Conservation (phyloP, 2,113 vertebrate genomes). For the Cricetomys ansorgei region DNA sequence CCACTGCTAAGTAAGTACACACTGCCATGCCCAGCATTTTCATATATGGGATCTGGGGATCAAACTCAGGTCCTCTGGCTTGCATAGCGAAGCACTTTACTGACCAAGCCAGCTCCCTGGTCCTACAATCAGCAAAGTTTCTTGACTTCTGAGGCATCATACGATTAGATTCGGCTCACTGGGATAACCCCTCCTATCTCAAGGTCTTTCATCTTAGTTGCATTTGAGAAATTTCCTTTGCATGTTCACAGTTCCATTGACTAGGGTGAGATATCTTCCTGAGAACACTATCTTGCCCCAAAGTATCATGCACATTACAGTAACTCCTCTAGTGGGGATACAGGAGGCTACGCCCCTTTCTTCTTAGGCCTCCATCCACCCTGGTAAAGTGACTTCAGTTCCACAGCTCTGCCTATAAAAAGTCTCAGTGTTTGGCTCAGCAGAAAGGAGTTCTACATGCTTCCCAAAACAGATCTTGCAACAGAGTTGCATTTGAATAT, state of each 20-base stretch:
- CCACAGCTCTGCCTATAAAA: slow-evolving; percentile 23
- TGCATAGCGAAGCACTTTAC: not conserved
- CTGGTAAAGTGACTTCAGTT: not conserved
- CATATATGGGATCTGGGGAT: too few species aligned
- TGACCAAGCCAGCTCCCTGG: too few species aligned
- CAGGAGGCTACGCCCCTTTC: not conserved
- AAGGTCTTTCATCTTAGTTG: not conserved
- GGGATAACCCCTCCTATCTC: not conserved
- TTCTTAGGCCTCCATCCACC: not conserved
- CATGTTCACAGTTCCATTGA: not conserved
- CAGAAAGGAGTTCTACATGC: slow-evolving; percentile 19
- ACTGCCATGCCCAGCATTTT: not conserved
- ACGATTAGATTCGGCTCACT: not conserved
- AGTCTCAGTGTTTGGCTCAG: slow-evolving; percentile 22
- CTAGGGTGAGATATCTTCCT: not conserved
- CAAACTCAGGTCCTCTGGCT: not conserved
- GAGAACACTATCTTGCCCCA: not conserved
- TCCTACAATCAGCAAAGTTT: not conserved
- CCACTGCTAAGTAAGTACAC: not conserved
- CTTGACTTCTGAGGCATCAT: not conserved
- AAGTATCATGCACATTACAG: not conserved
- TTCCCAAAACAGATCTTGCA: slow-evolving; percentile 19
- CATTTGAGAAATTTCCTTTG: not conserved
- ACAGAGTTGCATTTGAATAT: not conserved
- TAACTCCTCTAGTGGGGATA: not conserved